phyloP scores from a whole-genome alignment of 2,113 vertebrate genomes.

The Acinonyx jubatus region DNA sequence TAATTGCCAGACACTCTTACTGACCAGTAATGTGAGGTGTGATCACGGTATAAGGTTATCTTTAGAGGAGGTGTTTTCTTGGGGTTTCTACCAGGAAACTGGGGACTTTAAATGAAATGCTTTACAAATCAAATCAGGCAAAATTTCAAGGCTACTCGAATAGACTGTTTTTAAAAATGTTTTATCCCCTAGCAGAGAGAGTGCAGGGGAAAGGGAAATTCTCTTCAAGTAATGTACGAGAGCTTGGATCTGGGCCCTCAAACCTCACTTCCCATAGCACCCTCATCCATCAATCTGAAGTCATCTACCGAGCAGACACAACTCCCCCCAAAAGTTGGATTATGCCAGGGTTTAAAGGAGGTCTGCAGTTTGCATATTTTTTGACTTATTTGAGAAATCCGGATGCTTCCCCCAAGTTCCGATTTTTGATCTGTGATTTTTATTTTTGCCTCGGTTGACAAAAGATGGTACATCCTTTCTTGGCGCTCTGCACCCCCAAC shows the following conservation, averaged over 20 bases:
- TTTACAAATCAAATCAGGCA: slow-evolving; percentile 25
- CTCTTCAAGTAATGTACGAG: not conserved
- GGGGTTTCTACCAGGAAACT: not conserved
- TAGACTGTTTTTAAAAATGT: not conserved
- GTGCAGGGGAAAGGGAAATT: not conserved
- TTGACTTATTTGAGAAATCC: slow-evolving; percentile 67
- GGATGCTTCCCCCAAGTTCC: slow-evolving; percentile 58
- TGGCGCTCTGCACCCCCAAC: slow-evolving; percentile 64
- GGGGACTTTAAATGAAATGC: not conserved
- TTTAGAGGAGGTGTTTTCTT: not conserved
- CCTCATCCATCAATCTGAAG: not conserved
- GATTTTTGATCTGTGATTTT: slow-evolving; percentile 74
- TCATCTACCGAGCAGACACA: not conserved
- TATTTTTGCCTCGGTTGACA: slow-evolving; percentile 69
- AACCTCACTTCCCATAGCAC: not conserved
- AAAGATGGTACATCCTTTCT: slow-evolving; percentile 76
- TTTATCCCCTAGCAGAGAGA: not conserved
- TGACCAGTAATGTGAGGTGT: not conserved
- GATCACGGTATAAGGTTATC: not conserved
- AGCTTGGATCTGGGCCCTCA: not conserved
- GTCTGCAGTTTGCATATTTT: slow-evolving; percentile 56
- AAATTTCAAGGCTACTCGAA: slow-evolving; percentile 1
- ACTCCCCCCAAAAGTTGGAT: slow-evolving; percentile 23
- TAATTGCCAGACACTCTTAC: slow-evolving; percentile 7
- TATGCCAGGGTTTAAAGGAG: slow-evolving; percentile 38